A percentile compares a stretch with the other conserved stretches of the same genome.
Conservation (phyloP, 2,888 invertebrate species). For the Agrotis puta region DNA sequence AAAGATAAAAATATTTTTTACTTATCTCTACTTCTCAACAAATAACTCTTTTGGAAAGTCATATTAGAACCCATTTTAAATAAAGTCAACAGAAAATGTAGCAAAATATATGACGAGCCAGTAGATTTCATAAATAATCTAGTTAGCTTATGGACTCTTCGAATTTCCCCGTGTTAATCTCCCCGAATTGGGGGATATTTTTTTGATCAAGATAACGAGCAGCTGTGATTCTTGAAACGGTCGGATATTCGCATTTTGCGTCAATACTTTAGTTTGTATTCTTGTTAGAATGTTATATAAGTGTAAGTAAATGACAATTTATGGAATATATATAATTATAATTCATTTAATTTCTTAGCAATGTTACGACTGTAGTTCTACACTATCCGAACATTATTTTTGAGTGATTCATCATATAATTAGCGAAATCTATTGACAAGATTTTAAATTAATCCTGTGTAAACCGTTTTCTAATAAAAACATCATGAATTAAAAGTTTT, state of each 20-base stretch:
- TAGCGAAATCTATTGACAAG: slow-evolving; percentile 27
- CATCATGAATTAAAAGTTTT: too few relatives aligned
- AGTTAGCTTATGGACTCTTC: too few relatives aligned
- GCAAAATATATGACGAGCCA: not conserved
- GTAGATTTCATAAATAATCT: too few relatives aligned
- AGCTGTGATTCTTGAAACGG: slow-evolving; percentile 51
- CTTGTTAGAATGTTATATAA: not conserved
- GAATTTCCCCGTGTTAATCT: slow-evolving; percentile 33
- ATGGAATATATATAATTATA: too few relatives aligned
- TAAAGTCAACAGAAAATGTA: not conserved
- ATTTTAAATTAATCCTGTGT: too few relatives aligned
- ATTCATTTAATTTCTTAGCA: too few relatives aligned
- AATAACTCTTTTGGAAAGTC: not conserved
- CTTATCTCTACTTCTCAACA: not conserved
- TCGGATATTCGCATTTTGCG: slow-evolving; percentile 43
- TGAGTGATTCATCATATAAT: not conserved
- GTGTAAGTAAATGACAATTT: too few relatives aligned
- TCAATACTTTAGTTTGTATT: not conserved
- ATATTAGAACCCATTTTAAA: not conserved
- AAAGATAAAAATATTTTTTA: not conserved
- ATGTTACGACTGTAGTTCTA: not conserved
- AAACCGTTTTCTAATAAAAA: too few relatives aligned
- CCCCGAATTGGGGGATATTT: slow-evolving; percentile 42
- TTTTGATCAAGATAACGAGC: slow-evolving; percentile 53
- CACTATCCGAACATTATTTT: slow-evolving; percentile 30